phyloP scores from a whole-genome alignment of 2,113 vertebrate species.

The Ciconia maguari region DNA sequence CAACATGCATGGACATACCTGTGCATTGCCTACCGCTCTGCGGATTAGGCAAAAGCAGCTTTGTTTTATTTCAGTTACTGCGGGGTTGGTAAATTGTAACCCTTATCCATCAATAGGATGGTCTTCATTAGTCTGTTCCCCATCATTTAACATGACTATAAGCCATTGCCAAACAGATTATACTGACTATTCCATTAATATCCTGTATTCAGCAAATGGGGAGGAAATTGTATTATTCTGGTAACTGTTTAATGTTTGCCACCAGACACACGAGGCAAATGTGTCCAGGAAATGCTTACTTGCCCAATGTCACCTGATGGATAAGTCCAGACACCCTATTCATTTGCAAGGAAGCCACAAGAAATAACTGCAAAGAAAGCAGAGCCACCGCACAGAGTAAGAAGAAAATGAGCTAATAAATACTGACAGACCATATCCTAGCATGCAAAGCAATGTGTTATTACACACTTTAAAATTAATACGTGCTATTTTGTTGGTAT shows the following conservation, averaged over 20 bases:
- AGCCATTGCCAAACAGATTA: neutral
- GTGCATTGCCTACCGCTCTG: rapidly evolving
- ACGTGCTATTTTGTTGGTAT: neutral
- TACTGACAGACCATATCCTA: neutral
- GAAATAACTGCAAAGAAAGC: neutral
- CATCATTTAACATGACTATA: neutral
- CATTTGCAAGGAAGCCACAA: neutral
- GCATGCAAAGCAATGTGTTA: neutral
- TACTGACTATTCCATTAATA: neutral
- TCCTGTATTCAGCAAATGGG: neutral
- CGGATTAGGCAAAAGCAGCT: neutral
- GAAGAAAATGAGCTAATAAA: neutral
- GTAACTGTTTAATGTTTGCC: neutral
- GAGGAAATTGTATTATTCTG: conserved; percentile 15
- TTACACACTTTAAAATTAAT: neutral
- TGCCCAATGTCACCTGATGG: neutral
- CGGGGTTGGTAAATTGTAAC: neutral
- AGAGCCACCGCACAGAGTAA: neutral
- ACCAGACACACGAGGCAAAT: neutral
- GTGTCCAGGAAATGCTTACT: neutral
- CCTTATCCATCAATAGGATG: neutral
- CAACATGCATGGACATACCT: rapidly evolving
- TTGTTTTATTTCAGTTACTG: neutral
- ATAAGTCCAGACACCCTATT: neutral
- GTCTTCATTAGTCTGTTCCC: neutral